phyloP scores from a whole-genome alignment of 2,888 invertebrate species.

The Tyria jacobaeae region DNA sequence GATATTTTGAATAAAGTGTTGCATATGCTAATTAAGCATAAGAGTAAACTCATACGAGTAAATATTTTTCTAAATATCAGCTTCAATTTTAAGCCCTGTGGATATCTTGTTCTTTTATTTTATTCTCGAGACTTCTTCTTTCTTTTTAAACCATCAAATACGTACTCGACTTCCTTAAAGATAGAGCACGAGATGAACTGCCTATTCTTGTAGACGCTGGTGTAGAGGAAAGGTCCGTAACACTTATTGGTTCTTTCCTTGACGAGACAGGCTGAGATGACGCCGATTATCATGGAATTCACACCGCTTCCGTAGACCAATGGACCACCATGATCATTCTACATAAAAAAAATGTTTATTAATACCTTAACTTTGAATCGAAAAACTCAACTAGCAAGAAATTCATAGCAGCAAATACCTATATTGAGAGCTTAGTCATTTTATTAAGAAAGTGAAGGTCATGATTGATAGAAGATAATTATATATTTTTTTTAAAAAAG shows the following conservation, averaged over 20 bases:
- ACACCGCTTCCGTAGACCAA: slow-evolving; percentile 69
- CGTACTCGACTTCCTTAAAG: slow-evolving; percentile 76
- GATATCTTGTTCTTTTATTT: not conserved
- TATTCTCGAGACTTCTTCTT: not conserved
- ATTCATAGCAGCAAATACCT: not conserved
- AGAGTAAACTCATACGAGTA: too few relatives aligned
- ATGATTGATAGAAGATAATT: not conserved
- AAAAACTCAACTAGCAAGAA: too few relatives aligned
- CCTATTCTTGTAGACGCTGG: slow-evolving; percentile 75
- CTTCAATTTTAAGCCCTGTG: too few relatives aligned
- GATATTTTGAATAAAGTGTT: not conserved
- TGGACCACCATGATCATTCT: slow-evolving; percentile 81
- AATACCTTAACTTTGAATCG: too few relatives aligned
- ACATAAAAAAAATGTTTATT: slow-evolving; percentile 19
- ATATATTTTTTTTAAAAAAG: not conserved
- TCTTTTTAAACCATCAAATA: slow-evolving; percentile 15
- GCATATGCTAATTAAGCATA: not conserved
- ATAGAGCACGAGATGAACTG: slow-evolving; percentile 78
- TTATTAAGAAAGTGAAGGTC: not conserved
- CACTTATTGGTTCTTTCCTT: slow-evolving; percentile 75
- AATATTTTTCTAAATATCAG: too few relatives aligned
- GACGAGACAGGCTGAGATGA: slow-evolving; percentile 77
- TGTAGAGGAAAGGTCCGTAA: slow-evolving; percentile 79
- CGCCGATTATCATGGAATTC: slow-evolving; percentile 70
- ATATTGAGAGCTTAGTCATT: not conserved